A percentile compares a stretch with the other conserved stretches of the same genome.
Conservation (phyloP, 2,113 vertebrate species). For the Zeus faber region DNA sequence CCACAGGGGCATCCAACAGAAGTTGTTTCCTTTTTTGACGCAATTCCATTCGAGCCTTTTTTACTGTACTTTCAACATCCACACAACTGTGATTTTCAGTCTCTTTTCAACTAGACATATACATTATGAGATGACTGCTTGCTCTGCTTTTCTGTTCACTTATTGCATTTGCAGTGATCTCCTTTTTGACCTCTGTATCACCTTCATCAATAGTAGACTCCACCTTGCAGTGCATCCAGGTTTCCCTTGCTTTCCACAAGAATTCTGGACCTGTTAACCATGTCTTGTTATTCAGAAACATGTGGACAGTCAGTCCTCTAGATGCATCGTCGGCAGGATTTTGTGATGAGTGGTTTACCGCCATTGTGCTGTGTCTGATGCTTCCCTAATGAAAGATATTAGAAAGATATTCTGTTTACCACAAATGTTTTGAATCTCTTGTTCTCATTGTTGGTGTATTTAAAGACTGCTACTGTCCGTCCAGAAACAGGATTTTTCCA, state of each 20-base stretch:
- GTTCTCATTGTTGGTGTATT: constrained; percentile 14
- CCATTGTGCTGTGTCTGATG: constrained; percentile 3
- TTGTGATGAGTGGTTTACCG: neutral
- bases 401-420: no score
- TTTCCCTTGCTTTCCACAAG: neutral
- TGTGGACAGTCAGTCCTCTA: neutral
- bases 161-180: neutral
- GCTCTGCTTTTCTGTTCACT: neutral
- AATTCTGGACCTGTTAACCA: constrained; percentile 24
- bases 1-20: neutral
- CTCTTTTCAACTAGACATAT: neutral
- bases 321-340: constrained; percentile 18
- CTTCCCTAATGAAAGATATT: constrained; percentile 5
- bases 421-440: constrained; percentile 16
- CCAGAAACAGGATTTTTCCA: constrained; percentile 15
- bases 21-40: neutral
- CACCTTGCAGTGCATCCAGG: constrained; percentile 2
- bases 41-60: neutral
- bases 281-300: neutral
- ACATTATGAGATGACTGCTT: neutral
- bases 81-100: neutral
- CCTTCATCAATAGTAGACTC: neutral
- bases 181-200: neutral
- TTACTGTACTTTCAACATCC: neutral
- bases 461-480: constrained; percentile 25